Conservation (phyloP, 2,113 vertebrate genomes). For the Myanophis thanlyinensis region DNA sequence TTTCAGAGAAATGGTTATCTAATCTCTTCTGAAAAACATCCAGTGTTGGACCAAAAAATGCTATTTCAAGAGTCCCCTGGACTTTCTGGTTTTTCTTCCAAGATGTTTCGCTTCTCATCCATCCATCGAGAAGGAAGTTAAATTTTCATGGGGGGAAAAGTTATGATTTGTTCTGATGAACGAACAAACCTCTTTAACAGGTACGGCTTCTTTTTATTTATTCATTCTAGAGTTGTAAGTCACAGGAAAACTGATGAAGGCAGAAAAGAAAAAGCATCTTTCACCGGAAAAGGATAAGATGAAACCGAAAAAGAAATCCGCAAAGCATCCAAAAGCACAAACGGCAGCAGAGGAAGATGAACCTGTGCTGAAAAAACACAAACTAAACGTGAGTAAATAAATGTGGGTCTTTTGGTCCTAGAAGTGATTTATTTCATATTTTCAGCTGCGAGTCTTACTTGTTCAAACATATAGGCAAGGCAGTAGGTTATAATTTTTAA, state of each 20-base stretch:
- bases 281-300: background rate
- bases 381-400: conserved; percentile 49
- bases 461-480: fast-evolving
- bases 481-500: background rate
- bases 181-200: background rate
- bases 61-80: no score
- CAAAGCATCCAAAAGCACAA: background rate
- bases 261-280: conserved; percentile 18
- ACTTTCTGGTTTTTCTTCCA: no score
- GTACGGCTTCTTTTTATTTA: background rate
- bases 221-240: conserved; percentile 51
- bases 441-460: background rate
- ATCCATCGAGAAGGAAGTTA: no score
- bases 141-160: background rate
- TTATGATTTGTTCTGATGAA: background rate
- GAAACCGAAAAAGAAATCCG: conserved; percentile 53
- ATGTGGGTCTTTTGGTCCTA: background rate
- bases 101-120: no score
- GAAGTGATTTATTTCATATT: background rate
- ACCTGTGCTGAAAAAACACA: background rate
- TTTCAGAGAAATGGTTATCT: background rate
- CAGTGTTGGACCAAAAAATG: no score
- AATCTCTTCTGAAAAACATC: background rate
- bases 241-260: conserved; percentile 38
- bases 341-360: background rate